phyloP scores from a whole-genome alignment of 2,113 vertebrate species.

The Pycnonotus jocosus region DNA sequence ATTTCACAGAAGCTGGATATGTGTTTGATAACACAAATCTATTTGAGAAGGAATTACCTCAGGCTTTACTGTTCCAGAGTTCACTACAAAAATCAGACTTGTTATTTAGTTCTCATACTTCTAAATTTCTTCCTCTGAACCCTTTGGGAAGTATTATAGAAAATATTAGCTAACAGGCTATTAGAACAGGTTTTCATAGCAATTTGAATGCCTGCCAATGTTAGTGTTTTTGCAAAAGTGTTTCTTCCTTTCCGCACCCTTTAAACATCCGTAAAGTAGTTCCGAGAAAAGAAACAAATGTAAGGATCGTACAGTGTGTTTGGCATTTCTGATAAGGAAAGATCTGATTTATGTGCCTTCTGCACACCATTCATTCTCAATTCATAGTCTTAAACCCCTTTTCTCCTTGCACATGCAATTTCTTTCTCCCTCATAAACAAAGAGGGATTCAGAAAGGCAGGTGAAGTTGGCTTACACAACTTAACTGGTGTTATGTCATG shows the following conservation, averaged over 20 bases:
- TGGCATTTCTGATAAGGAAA: constrained; percentile 32
- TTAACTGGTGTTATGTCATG: background rate
- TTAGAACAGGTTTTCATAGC: background rate
- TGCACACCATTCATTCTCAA: background rate
- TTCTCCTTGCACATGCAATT: background rate
- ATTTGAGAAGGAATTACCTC: background rate
- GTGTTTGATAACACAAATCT: background rate
- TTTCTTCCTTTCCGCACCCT: constrained; percentile 38
- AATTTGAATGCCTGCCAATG: constrained; percentile 1
- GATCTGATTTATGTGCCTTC: constrained; percentile 26
- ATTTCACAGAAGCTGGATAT: background rate
- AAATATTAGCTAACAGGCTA: background rate
- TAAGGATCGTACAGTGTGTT: background rate
- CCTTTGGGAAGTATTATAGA: background rate
- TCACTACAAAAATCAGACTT: background rate
- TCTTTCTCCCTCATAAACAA: background rate
- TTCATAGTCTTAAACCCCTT: background rate
- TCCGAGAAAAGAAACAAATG: constrained; percentile 6
- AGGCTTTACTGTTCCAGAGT: background rate
- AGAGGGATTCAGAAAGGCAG: background rate
- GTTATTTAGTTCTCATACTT: background rate
- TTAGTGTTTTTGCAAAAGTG: background rate
- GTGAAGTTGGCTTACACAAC: background rate
- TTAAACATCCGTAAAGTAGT: constrained; percentile 29
- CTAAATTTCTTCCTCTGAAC: background rate